These are phyloP conservation scores for Aldrovandia affinis DNA, from an alignment of 2,797 vertebrate genomes.

Conservation along the genomic window DNA sequence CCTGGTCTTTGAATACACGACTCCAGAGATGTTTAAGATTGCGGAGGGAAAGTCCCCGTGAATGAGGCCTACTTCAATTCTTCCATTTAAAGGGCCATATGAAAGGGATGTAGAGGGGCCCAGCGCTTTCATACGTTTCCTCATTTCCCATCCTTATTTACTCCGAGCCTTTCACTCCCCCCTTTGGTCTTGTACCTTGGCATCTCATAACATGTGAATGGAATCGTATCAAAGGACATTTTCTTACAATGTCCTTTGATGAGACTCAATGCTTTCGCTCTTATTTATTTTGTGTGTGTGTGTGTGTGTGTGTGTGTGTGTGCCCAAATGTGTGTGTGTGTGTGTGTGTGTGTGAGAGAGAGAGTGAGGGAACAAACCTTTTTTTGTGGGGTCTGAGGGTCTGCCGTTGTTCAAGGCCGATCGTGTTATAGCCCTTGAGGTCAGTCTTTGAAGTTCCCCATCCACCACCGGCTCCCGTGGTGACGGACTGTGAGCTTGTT, in stretches of 20 bases:
- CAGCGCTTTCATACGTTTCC: constrained; percentile 28
- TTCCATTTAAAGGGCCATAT: constrained; percentile 36
- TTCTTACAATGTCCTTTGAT: constrained; percentile 50
- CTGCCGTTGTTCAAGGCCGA: constrained; percentile 49
- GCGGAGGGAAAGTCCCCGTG: neutral
- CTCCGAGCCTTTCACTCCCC: constrained; percentile 9
- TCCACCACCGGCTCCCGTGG: constrained; percentile 66
- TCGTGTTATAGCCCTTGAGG: constrained; percentile 58
- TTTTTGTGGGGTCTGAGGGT: constrained; percentile 48
- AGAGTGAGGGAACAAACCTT: constrained; percentile 42
- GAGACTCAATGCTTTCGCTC: constrained; percentile 39
- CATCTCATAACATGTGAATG: constrained; percentile 39
- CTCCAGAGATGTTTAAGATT: constrained; percentile 24
- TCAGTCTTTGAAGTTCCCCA: constrained; percentile 67
- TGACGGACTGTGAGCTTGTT: constrained; percentile 58
- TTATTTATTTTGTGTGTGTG: constrained; percentile 16
- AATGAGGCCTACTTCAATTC: constrained; percentile 38
- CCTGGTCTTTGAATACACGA: constrained; percentile 31
- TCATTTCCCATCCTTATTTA: constrained; percentile 28
- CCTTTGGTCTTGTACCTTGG: constrained; percentile 39
- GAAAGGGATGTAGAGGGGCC: constrained; percentile 23
- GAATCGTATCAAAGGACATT: constrained; percentile 35
- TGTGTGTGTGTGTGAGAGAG: neutral
- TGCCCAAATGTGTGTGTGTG: neutral
- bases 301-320: neutral